Conservation (phyloP, 1,140 invertebrate genomes). For the Drosophila nigrodunni region DNA sequence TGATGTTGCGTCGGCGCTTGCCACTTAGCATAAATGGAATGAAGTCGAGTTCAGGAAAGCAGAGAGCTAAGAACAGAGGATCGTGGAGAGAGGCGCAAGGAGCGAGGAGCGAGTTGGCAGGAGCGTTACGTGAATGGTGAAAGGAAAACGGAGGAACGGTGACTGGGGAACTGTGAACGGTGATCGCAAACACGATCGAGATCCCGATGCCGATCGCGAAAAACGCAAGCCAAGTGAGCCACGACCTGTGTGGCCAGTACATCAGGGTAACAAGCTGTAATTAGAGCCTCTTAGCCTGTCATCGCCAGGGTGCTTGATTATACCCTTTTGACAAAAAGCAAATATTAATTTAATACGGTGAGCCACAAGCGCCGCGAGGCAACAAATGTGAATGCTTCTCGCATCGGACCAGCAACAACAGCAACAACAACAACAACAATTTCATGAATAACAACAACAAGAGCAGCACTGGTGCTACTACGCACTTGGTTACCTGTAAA, state of each 20-base stretch:
- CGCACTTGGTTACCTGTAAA: conserved; percentile 10
- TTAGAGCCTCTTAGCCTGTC: conserved; percentile 84
- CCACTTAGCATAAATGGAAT: conserved; percentile 78
- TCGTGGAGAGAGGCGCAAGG: not conserved
- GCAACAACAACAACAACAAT: conserved; percentile 10
- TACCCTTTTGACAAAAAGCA: conserved; percentile 83
- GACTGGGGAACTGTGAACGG: not conserved
- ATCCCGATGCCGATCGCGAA: conserved; percentile 1
- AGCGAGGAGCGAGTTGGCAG: conserved; percentile 4
- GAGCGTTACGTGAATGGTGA: conserved; percentile 21
- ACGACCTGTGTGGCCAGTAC: conserved; percentile 77
- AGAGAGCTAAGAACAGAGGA: no score
- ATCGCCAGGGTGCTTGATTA: conserved; percentile 84
- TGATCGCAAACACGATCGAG: not conserved
- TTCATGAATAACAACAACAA: conserved; percentile 12
- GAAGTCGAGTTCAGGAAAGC: conserved; percentile 4
- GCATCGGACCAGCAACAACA: conserved; percentile 4
- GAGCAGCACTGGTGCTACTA: not conserved
- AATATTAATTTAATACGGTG: conserved; percentile 84
- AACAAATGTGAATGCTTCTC: conserved; percentile 19
- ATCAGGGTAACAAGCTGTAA: conserved; percentile 84
- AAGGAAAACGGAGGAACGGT: no score
- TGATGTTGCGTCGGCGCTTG: conserved; percentile 64
- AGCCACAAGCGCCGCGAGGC: conserved; percentile 49
- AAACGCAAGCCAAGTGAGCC: conserved; percentile 68